Evolutionary conservation across 2,888 invertebrate species (phyloP).

Genomic region (Ophioninae sp.): DNA sequence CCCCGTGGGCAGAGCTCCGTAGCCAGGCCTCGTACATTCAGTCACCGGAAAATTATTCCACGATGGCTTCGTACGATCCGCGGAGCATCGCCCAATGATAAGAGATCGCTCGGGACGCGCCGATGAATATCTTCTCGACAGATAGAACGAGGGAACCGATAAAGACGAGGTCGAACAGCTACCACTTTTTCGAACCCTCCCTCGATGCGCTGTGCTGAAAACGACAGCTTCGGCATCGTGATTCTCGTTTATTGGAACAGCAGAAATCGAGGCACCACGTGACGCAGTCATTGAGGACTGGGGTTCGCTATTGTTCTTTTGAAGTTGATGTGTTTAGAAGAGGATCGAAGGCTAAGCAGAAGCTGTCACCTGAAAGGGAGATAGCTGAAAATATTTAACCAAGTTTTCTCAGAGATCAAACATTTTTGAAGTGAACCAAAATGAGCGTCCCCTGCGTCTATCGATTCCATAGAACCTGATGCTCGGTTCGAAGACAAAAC

Average conservation of each 20-base stretch:
- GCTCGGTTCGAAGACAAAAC: too few relatives aligned
- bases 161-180: background rate
- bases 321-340: too few relatives aligned
- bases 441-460: too few relatives aligned
- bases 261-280: background rate
- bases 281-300: too few relatives aligned
- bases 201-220: background rate
- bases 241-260: background rate
- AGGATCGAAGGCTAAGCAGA: too few relatives aligned
- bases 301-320: too few relatives aligned
- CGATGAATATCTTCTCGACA: background rate
- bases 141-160: background rate
- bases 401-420: too few relatives aligned
- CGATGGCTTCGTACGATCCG: conserved; percentile 53
- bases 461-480: too few relatives aligned
- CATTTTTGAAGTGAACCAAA: too few relatives aligned
- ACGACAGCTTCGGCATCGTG: background rate
- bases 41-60: conserved; percentile 73
- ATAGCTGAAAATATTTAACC: too few relatives aligned
- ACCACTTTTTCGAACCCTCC: background rate
- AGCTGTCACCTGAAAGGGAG: too few relatives aligned
- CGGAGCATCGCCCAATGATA: conserved; percentile 15
- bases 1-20: conserved; percentile 30
- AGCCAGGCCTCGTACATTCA: conserved; percentile 48
- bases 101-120: background rate